A percentile compares a stretch with the other conserved stretches of the same genome.
Conservation (phyloP, 1,140 invertebrate species). For the Hylaeus volcanicus region DNA sequence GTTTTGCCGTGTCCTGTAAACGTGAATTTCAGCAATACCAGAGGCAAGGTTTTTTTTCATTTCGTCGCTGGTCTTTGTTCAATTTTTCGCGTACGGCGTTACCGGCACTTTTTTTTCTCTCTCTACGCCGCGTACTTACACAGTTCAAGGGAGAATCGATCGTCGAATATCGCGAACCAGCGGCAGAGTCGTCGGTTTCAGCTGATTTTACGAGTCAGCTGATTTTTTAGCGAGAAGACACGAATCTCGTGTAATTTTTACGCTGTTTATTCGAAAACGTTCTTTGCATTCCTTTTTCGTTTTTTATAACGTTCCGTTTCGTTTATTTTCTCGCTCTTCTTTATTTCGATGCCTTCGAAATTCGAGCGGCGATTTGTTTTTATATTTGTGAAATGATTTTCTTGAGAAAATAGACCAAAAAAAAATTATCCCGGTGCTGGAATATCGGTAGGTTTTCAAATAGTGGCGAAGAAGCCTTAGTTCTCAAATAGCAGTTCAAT, state of each 20-base stretch:
- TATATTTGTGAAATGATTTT: not conserved
- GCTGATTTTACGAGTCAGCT: constrained; percentile 48
- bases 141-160: not conserved
- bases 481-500: not conserved
- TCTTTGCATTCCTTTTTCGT: not conserved
- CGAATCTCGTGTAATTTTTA: not conserved
- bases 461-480: not conserved
- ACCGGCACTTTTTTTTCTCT: not conserved
- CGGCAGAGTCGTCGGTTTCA: constrained; percentile 32
- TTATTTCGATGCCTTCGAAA: too few relatives aligned
- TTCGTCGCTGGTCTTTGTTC: not conserved
- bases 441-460: not conserved
- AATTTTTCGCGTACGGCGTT: not conserved
- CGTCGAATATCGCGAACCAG: not conserved
- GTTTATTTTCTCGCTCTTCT: too few relatives aligned
- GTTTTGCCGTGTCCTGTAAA: constrained; percentile 77
- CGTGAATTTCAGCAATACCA: constrained; percentile 76
- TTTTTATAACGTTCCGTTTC: not conserved
- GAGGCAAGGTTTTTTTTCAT: constrained; percentile 63
- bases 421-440: not conserved
- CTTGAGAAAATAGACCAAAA: not conserved
- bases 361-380: too few relatives aligned
- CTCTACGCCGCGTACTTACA: not conserved
- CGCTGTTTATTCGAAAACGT: too few relatives aligned
- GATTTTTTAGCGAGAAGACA: constrained; percentile 21